These are phyloP conservation scores for Gallirallus australis DNA, from an alignment of 2,797 vertebrate genomes.

Conservation along the genomic window DNA sequence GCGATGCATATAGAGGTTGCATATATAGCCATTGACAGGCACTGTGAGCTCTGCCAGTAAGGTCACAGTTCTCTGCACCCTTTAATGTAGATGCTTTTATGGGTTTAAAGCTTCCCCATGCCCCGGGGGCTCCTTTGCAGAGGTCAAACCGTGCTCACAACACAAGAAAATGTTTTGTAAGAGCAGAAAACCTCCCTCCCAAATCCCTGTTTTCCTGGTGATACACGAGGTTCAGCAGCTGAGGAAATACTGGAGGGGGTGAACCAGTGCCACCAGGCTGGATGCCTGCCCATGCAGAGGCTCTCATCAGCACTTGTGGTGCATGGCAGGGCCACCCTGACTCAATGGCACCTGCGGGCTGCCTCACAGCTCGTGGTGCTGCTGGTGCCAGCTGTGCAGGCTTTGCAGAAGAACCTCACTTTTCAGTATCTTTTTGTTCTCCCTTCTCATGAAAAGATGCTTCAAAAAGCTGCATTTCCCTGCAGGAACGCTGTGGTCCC, in stretches of 20 bases:
- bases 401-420: background rate
- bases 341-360: background rate
- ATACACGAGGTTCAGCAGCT: background rate
- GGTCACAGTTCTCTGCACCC: background rate
- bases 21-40: background rate
- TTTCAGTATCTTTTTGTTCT: background rate
- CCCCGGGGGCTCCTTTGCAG: background rate
- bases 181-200: background rate
- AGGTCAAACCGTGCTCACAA: background rate
- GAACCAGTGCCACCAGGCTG: rapidly evolving
- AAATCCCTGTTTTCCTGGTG: background rate
- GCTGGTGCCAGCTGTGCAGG: background rate
- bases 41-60: background rate
- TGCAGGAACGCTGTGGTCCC: background rate
- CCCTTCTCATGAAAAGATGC: background rate
- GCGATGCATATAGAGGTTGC: background rate
- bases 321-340: background rate
- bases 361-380: rapidly evolving
- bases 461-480: background rate
- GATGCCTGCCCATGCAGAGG: rapidly evolving
- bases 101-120: background rate
- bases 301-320: background rate
- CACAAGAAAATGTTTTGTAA: background rate
- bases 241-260: background rate
- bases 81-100: background rate